Evolutionary conservation across 2,113 vertebrate genomes (phyloP), one percentile per base, ranked within the genome.

Genomic region (Progne subis): DNA sequence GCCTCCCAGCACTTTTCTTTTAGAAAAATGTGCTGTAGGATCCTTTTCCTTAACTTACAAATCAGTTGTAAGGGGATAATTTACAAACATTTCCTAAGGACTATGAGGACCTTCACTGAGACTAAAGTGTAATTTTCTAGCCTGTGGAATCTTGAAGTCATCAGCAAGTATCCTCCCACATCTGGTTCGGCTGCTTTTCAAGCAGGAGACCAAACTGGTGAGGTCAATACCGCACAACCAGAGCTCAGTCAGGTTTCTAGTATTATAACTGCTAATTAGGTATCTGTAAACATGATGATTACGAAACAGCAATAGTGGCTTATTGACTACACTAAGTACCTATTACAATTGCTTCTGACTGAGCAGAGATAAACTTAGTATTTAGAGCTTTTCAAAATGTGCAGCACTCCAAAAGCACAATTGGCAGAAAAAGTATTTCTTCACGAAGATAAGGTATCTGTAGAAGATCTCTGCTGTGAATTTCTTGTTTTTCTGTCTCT

Each of bases 361-460:
- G 60, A 23, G 26, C 64, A 32, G 52, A 92, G 72, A 61, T 43
- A 94, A 92, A 68, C 26, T 65, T 94, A 64, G 8, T 78, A 63
- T 91, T 95, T 94, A 88, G 81, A 94, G 28, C 39, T 82, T 81
- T 72, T 90, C 49, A 59, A 72, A 95, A 92, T 37, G 21, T 82
- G 24, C 28, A 21, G 39, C 52, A 78, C 57, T 96, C 75, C 92
- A 64, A 95, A 96, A 78, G 24, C 37, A 90, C 20, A 81, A 84
- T 43, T 95, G 88, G 85, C 8, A 79, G 68, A 64, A 88, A 72
- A 75, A 64, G 3, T 5, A 17, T 88, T 96, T 94, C 81, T 79
- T 96, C 71, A 50, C 37, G 90, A 85, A 91, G n/a, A 88, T 95
- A 82, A 91, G 39, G 88, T 94, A 28, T 75, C 64, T 91, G 37